A percentile compares a stretch with the other conserved stretches of the same genome.
phyloP scores from a whole-genome alignment of 2,888 invertebrate genomes.

The Melanophora roralis region DNA sequence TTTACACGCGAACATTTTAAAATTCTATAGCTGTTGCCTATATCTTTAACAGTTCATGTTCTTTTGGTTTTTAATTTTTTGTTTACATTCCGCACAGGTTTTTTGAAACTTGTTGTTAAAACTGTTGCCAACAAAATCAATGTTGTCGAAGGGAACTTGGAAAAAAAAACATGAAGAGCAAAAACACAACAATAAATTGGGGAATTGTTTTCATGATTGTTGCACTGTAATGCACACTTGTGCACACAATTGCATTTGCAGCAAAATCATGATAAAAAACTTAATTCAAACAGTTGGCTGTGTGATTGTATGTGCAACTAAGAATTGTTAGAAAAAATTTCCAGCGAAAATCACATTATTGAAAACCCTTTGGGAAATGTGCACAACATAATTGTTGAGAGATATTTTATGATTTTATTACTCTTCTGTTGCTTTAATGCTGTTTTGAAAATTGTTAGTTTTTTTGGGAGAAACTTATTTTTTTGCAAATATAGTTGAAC shows the following conservation, averaged over 20 bases:
- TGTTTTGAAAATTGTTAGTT: background rate
- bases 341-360: slow-evolving; percentile 43
- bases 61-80: background rate
- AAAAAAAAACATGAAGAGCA: background rate
- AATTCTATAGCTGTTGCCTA: slow-evolving; percentile 20
- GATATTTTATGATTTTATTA: slow-evolving; percentile 38
- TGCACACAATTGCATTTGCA: slow-evolving; percentile 11
- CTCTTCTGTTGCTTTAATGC: slow-evolving; percentile 4
- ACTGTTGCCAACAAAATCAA: slow-evolving; percentile 24
- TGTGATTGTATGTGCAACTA: background rate
- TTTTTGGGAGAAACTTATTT: too few relatives aligned
- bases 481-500: slow-evolving; percentile 22
- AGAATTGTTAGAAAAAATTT: background rate
- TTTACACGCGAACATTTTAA: slow-evolving; percentile 48
- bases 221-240: slow-evolving; percentile 29
- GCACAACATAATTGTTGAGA: slow-evolving; percentile 38
- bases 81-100: slow-evolving; percentile 12
- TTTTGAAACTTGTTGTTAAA: background rate
- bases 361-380: slow-evolving; percentile 52
- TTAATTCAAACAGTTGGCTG: slow-evolving; percentile 1
- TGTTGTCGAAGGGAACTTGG: background rate
- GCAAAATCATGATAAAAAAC: slow-evolving; percentile 33
- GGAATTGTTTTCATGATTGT: slow-evolving; percentile 42
- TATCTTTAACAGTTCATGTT: background rate
- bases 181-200: slow-evolving; percentile 23